Evolutionary conservation across 2,797 vertebrate genomes (phyloP), one percentile per base, ranked within the genome.

Genomic region (Phataginus tetradactyla): DNA sequence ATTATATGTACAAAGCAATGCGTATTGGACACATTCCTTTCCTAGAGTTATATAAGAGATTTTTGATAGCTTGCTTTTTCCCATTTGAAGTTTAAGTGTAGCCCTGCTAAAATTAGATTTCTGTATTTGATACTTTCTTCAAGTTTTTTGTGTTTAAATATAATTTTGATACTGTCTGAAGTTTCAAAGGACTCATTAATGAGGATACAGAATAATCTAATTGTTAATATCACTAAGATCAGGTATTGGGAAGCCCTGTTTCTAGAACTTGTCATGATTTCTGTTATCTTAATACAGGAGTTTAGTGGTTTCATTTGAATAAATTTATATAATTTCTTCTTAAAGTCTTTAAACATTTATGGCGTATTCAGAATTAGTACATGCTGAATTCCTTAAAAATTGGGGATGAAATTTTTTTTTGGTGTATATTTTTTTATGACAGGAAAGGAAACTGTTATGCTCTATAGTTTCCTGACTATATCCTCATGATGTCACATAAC

Each of bases 21-120:
- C 59, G 13, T 89, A 59, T 42, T 71, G 11, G 10, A 86, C 23
- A 79, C 45, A 51, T 92, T 86, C 3, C 37, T 89, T 88, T 64
- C 71, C n/a, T 91, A 71, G 32, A 94, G 59, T 94, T 91, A 42
- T n/a, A 45, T 66, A 85, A 93, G 71, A 88, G 34, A 80, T 59
- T 85, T 90, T 77, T 57, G 39, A 49, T 83, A 79, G 11, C 25
- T 86, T 84, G 45, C 15, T 34, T 96, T 75, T 95, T 75, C 64
- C 83, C 27, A n/a, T 77, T 89, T 75, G n/a, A 83, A 90, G 20
- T 71, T 86, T 75, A 64, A 15, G 1, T 53, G 0, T 90, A 72
- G 3, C n/a, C 32, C 13, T 90, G 0, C 57, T 95, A 69, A 94
- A 91, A 86, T 93, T 27, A 63, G 21, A 92, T 69, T 95, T 86